phyloP scores from a whole-genome alignment of 2,888 invertebrate species.

The Charanyca ferruginea region DNA sequence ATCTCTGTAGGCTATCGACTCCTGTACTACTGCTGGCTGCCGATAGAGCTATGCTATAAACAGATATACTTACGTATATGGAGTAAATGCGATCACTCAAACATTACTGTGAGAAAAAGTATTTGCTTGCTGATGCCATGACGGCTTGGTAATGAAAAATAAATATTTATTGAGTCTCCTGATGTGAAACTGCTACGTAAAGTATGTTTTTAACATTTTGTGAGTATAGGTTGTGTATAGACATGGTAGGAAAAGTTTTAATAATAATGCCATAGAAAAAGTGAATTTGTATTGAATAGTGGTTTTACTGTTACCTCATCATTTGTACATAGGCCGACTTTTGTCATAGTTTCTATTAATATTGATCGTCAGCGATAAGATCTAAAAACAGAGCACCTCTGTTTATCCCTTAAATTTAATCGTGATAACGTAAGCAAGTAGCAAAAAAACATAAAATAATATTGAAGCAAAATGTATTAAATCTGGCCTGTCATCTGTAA shows the following conservation, averaged over 20 bases:
- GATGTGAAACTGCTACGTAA: neutral
- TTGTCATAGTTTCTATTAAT: no score
- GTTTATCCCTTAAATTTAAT: neutral
- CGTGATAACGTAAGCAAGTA: neutral
- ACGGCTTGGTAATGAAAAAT: constrained; percentile 38
- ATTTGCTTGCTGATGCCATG: constrained; percentile 37
- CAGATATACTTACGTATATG: constrained; percentile 8
- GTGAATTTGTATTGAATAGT: no score
- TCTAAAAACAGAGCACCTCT: no score
- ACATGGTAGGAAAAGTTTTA: neutral
- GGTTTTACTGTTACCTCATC: no score
- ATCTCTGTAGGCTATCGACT: constrained; percentile 19
- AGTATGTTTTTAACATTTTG: neutral
- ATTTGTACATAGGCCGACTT: no score
- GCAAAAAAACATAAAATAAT: neutral
- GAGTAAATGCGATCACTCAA: constrained; percentile 33
- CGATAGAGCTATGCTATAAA: neutral
- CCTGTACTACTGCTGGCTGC: neutral
- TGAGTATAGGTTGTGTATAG: no score
- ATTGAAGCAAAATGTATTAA: neutral
- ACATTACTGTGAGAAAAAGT: constrained; percentile 44
- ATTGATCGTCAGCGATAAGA: no score
- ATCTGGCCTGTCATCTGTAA: neutral
- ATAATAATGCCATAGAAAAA: no score
- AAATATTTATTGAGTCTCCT: constrained; percentile 41